Evolutionary conservation across 1,140 invertebrate species (phyloP).

Genomic region (Drosophila orena): DNA sequence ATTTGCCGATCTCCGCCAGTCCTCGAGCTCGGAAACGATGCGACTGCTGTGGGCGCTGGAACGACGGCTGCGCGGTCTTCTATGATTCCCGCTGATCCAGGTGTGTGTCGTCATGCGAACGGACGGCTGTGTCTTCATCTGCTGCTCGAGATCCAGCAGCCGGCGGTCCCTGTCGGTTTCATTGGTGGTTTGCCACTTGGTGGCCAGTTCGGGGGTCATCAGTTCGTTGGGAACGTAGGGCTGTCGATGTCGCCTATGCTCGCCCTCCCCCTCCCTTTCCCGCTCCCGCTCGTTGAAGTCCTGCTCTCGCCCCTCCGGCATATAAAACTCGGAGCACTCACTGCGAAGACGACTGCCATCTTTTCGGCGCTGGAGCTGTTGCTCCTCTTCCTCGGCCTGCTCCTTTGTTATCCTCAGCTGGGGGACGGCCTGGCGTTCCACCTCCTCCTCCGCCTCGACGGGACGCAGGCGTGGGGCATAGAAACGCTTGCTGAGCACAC

Average conservation of each 20-base stretch:
- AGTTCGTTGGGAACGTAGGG: slow-evolving; percentile 1
- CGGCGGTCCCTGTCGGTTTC: background rate
- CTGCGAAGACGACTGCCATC: background rate
- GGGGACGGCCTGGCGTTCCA: background rate
- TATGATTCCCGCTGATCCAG: background rate
- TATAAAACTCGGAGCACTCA: too few relatives aligned
- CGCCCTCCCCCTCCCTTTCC: background rate
- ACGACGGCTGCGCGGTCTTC: background rate
- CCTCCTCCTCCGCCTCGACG: background rate
- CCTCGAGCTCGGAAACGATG: slow-evolving; percentile 3
- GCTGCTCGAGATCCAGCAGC: background rate
- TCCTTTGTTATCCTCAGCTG: background rate
- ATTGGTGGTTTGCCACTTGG: slow-evolving; percentile 3
- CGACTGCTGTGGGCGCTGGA: background rate
- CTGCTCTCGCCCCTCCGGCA: background rate
- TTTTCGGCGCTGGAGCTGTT: background rate
- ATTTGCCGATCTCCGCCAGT: background rate
- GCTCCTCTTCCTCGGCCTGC: slow-evolving; percentile 5
- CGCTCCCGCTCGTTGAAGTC: background rate
- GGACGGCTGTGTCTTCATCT: background rate
- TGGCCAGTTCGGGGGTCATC: background rate
- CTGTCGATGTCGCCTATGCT: background rate
- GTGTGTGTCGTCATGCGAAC: background rate
- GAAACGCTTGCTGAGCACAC: slow-evolving; percentile 10
- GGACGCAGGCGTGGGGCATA: background rate